These are phyloP conservation scores for Galago senegalensis DNA, from an alignment of 2,797 vertebrate species.

Conservation along the genomic window DNA sequence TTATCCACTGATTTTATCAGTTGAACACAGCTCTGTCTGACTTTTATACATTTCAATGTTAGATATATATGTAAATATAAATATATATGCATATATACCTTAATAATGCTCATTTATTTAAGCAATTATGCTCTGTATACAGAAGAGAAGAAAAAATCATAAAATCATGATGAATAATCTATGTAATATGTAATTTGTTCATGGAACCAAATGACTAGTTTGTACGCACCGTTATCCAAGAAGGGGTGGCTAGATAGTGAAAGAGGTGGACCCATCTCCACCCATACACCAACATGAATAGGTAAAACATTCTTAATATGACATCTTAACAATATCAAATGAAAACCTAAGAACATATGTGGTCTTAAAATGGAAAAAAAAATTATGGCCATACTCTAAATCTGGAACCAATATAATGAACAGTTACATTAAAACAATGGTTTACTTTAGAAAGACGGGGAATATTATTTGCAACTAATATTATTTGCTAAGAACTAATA, in stretches of 20 bases:
- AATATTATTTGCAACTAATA: neutral
- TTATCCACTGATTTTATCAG: neutral
- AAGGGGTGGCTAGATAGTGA: neutral
- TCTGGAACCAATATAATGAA: neutral
- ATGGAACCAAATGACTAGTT: neutral
- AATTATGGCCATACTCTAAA: neutral
- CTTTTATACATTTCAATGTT: neutral
- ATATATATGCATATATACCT: neutral
- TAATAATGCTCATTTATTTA: neutral
- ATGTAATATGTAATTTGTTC: constrained; percentile 19
- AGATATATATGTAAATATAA: neutral
- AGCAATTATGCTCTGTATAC: neutral
- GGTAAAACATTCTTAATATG: neutral
- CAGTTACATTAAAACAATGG: neutral
- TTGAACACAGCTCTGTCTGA: neutral
- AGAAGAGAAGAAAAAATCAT: neutral
- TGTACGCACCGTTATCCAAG: neutral
- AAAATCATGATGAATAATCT: neutral
- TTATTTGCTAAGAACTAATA: neutral
- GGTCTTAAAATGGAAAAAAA: neutral
- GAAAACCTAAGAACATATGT: neutral
- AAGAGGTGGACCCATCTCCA: neutral
- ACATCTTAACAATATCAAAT: neutral
- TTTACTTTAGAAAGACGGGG: neutral
- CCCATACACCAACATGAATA: neutral